Percentiles rank a stretch among this genome's conserved stretches.
These are phyloP conservation scores for Mystacornis crossleyi DNA, from an alignment of 2,113 vertebrate genomes.

Conservation along the genomic window DNA sequence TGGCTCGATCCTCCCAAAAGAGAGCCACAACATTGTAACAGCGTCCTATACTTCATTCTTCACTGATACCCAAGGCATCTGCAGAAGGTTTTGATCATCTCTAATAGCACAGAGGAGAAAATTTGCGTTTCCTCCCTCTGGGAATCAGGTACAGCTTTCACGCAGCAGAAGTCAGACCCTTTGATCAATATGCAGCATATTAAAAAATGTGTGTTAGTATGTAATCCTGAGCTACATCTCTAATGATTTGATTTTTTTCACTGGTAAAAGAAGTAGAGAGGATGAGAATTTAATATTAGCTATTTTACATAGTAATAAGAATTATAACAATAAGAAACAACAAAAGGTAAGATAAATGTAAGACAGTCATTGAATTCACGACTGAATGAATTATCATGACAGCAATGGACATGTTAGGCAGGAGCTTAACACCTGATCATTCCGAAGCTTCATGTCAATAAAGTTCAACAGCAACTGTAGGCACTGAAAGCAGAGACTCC, in stretches of 20 bases:
- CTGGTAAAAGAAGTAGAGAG: background rate
- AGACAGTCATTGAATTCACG: background rate
- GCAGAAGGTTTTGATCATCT: slow-evolving; percentile 28
- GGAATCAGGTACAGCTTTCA: background rate
- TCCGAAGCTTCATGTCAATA: background rate
- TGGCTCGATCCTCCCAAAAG: background rate
- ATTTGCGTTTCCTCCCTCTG: background rate
- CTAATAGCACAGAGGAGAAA: background rate
- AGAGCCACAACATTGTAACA: background rate
- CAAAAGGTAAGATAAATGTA: background rate
- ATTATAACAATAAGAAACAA: background rate
- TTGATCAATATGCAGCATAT: background rate
- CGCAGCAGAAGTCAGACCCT: background rate
- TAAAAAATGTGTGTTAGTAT: background rate
- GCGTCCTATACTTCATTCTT: background rate
- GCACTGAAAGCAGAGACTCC: slow-evolving; percentile 1
- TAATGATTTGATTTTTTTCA: background rate
- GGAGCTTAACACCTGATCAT: background rate
- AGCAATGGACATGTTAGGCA: background rate
- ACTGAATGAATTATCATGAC: background rate
- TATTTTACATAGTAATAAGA: background rate
- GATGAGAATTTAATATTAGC: background rate
- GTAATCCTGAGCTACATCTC: background rate
- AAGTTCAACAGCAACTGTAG: background rate
- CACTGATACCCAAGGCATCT: background rate